Evolutionary conservation across 2,888 invertebrate genomes (phyloP), one percentile per base, ranked within the genome.

Genomic region (Nesidiocoris tenuis): DNA sequence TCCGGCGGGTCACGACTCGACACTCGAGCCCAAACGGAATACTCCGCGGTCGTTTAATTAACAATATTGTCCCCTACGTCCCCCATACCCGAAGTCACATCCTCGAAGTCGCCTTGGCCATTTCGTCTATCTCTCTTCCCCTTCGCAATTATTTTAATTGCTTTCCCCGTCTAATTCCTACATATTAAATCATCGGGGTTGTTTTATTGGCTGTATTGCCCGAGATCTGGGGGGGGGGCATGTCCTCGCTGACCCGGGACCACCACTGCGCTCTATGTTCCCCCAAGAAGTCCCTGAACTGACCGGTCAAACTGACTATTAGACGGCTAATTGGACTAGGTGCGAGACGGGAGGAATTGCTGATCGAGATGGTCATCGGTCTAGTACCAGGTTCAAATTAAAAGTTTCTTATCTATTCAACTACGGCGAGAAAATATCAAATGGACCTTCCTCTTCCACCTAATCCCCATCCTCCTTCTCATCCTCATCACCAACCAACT

Each of bases 121-220:
- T 12, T 66, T 66, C 66, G 55, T 54, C 18, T 55, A 39, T 18
- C 16, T 65, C 65, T 65, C 5, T 63, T 19, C 71, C 61, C 56
- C 72, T 72, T 39, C 57, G 63, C 75, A 75, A 75, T 75, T 75
- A 75, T 65, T 75, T 75, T 75, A 75, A 75, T 75, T 75, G 75
- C 75, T 75, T 68, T 75, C 68, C 75, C 68, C 68, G 68, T 75
- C 68, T 75, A 74, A 74, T 74, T 74, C 74, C 74, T 74, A 56
- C 74, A 65, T 74, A 74, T 74, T 74, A 74, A 74, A 74, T 74
- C 64, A 66, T 65, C 65, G 57, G 57, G 56, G 65, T 66, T 74
- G 64, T 74, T 74, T 74, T 74, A 64, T 74, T 66, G 64, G 65
- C 39, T 39, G 39, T 39, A 39, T 63, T 7, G 24, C 7, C 19